A percentile compares a stretch with the other conserved stretches of the same genome.
These are phyloP conservation scores for Tupaia chinensis DNA, from an alignment of 2,113 vertebrate species.

Conservation along the genomic window DNA sequence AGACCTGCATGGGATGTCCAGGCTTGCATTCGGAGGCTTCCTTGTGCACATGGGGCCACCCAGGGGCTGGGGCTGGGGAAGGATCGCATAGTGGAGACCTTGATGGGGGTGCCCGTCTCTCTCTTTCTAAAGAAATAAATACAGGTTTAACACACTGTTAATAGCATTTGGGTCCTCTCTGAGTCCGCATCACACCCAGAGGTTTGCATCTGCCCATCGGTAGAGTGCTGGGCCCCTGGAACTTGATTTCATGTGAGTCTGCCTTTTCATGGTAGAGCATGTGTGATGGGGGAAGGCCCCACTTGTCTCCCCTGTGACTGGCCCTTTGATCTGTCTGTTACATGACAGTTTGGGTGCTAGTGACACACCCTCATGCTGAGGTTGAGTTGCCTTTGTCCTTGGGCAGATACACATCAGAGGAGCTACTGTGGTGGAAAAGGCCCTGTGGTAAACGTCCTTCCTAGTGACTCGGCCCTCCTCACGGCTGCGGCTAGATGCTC, in stretches of 20 bases:
- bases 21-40: too few relatives aligned
- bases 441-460: not conserved
- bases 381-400: not conserved
- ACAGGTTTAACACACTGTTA: too few relatives aligned
- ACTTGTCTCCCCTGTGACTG: not conserved
- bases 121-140: too few relatives aligned
- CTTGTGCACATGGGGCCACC: too few relatives aligned
- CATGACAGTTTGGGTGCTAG: not conserved
- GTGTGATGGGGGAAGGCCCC: not conserved
- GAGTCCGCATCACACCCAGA: not conserved
- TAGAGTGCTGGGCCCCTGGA: not conserved
- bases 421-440: constrained; percentile 57
- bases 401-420: constrained; percentile 56
- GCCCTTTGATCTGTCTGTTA: not conserved
- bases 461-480: constrained; percentile 52
- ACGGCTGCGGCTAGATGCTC: constrained; percentile 53
- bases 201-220: not conserved
- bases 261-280: not conserved
- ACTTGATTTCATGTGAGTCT: not conserved
- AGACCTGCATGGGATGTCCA: too few relatives aligned
- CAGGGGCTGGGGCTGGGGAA: too few relatives aligned
- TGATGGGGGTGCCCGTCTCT: too few relatives aligned
- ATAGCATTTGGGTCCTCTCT: not conserved
- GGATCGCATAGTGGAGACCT: too few relatives aligned
- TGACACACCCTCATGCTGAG: not conserved